These are phyloP conservation scores for Merodon equestris DNA, from an alignment of 2,888 invertebrate species.

Conservation along the genomic window DNA sequence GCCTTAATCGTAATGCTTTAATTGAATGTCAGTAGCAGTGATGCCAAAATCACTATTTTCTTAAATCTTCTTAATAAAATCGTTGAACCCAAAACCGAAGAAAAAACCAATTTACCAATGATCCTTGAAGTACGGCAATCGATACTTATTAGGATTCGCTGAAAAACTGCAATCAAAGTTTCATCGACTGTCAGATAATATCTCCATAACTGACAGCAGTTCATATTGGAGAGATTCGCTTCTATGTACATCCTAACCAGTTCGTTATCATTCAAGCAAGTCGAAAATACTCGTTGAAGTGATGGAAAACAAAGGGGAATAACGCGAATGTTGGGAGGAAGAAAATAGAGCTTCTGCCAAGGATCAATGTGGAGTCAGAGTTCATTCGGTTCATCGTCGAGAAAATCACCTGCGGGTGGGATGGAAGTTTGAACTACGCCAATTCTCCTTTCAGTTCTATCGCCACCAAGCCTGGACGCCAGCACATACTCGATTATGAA, in stretches of 20 bases:
- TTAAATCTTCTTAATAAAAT: no score
- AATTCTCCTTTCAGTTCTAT: no score
- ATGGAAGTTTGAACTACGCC: constrained; percentile 15
- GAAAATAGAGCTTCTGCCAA: constrained; percentile 17
- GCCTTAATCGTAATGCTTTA: no score
- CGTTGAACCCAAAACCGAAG: no score
- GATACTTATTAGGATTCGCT: constrained; percentile 34
- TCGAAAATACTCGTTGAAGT: no score
- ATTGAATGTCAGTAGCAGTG: no score
- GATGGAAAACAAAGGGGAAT: constrained; percentile 3
- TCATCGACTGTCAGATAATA: constrained; percentile 54
- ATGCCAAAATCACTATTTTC: no score
- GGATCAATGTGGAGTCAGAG: constrained; percentile 58
- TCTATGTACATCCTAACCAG: no score
- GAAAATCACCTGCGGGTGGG: constrained; percentile 49
- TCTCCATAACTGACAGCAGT: constrained; percentile 53
- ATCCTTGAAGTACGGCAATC: not conserved
- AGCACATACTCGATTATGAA: constrained; percentile 43
- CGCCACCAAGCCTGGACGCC: no score
- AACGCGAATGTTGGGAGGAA: constrained; percentile 7
- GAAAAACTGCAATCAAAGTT: constrained; percentile 53
- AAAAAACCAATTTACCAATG: no score
- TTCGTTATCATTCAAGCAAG: no score
- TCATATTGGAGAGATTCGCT: constrained; percentile 35
- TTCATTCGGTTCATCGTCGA: constrained; percentile 48